phyloP scores from a whole-genome alignment of 2,888 invertebrate species.

The Lycaena phlaeas region DNA sequence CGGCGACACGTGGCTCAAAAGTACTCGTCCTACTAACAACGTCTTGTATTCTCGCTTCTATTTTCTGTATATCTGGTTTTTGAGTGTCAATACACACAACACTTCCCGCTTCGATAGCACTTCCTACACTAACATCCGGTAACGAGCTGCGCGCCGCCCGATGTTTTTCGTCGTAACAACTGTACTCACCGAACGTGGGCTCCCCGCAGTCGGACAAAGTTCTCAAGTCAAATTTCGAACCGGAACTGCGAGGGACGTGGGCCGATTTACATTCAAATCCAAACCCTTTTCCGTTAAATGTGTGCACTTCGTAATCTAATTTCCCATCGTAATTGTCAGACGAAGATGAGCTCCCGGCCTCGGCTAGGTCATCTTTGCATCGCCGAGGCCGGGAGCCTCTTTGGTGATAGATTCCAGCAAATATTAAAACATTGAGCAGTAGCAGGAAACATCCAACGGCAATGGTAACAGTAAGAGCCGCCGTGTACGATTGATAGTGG shows the following conservation, averaged over 20 bases:
- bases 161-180: constrained; percentile 76
- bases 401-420: constrained; percentile 91
- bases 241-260: constrained; percentile 58
- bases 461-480: constrained; percentile 89
- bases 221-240: constrained; percentile 63
- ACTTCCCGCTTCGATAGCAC: constrained; percentile 74
- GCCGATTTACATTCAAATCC: constrained; percentile 73
- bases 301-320: constrained; percentile 64
- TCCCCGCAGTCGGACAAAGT: constrained; percentile 69
- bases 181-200: constrained; percentile 76
- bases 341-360: constrained; percentile 80
- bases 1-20: constrained; percentile 64
- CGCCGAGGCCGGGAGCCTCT: constrained; percentile 81
- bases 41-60: constrained; percentile 47
- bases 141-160: constrained; percentile 72
- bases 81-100: constrained; percentile 68
- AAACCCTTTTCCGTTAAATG: constrained; percentile 69
- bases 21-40: constrained; percentile 59
- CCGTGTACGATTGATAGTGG: constrained; percentile 91
- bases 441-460: constrained; percentile 88
- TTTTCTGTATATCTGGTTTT: constrained; percentile 65
- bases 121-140: constrained; percentile 73
- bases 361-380: constrained; percentile 83
- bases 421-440: constrained; percentile 86
- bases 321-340: constrained; percentile 76